Evolutionary conservation across 2,888 invertebrate genomes (phyloP).

Genomic region (Drosophila parthenogenetica): DNA sequence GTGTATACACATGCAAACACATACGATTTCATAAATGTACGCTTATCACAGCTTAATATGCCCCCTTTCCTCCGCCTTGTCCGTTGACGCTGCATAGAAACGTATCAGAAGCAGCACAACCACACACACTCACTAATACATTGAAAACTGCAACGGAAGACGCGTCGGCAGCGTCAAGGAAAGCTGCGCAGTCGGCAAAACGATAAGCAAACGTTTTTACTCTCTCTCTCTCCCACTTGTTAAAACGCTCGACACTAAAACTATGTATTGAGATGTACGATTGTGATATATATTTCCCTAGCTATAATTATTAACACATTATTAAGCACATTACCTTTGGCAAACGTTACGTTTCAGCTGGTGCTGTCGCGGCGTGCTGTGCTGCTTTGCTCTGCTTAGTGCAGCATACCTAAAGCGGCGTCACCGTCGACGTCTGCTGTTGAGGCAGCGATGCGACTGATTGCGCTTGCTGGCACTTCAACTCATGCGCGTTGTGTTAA

Average conservation of each 20-base stretch:
- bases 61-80: constrained; percentile 32
- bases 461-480: constrained; percentile 49
- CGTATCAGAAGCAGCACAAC: constrained; percentile 37
- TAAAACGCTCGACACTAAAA: constrained; percentile 19
- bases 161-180: constrained; percentile 43
- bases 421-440: constrained; percentile 40
- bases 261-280: constrained; percentile 22
- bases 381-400: constrained; percentile 43
- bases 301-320: constrained; percentile 35
- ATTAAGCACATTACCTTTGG: constrained; percentile 63
- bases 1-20: too few relatives aligned
- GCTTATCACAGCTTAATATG: constrained; percentile 58
- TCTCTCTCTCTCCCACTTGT: background rate
- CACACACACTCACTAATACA: constrained; percentile 20
- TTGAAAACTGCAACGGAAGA: constrained; percentile 42
- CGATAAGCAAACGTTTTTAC: constrained; percentile 40
- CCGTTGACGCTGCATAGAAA: constrained; percentile 42
- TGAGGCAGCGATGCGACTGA: constrained; percentile 45
- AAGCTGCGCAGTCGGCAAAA: constrained; percentile 35
- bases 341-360: constrained; percentile 68
- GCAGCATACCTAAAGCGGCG: constrained; percentile 58
- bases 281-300: constrained; percentile 18
- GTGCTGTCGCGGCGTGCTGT: constrained; percentile 47
- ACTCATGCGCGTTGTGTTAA: constrained; percentile 47
- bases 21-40: constrained; percentile 36